Base-by-base conservation (phyloP, 1,140 invertebrate species). In the Papilio xuthus region DNA sequence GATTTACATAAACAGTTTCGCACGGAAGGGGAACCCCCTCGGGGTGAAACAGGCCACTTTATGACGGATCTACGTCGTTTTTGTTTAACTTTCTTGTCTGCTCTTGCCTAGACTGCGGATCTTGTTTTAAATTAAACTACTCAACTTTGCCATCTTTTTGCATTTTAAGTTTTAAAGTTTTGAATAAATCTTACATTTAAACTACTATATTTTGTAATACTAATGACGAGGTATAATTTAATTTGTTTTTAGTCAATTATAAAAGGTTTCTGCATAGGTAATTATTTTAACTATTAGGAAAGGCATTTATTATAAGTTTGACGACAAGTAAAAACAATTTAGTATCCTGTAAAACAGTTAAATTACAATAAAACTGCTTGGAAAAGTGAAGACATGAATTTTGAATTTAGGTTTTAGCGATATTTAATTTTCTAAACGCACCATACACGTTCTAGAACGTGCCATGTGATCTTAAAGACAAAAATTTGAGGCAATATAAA, bases 1-100 rank as follows among this genome's bases (percentile, higher is more conserved):
- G 83, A 88, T 90, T 90, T 89, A 84, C 86, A 89, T 89, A 90
- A 90, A 91, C 85, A 90, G 82, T 87, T 90, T 87, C 82, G 76
- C 81, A 81, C 81, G 75, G 81, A 71, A 81, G 80, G 75, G 81
- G 67, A 81, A 80, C 80, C 79, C 77, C 70, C 71, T 53, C 71
- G 80, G 80, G 79, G 50, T 81, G 79, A 75, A 77, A 44, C 42
- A 42, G 71, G 71, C 71, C 71, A 60, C 73, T 76, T 76, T 76
- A 76, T 76, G 74, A 76, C 74, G 74, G 74, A 76, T 75, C 73
- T n/a, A 42, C 28, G 28, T 76, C 74, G 74, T 56, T 76, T 76
- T 76, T 76, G 74, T 76, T 76, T 76, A 76, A 76, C 74, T 76
- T 76, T 76, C 74, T 18, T 60, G 50, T 63, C 74, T n/a, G 32